Evolutionary conservation across 2,797 vertebrate species (phyloP), one percentile per base, ranked within the genome.

Genomic region (Cetoscarus ocellatus): DNA sequence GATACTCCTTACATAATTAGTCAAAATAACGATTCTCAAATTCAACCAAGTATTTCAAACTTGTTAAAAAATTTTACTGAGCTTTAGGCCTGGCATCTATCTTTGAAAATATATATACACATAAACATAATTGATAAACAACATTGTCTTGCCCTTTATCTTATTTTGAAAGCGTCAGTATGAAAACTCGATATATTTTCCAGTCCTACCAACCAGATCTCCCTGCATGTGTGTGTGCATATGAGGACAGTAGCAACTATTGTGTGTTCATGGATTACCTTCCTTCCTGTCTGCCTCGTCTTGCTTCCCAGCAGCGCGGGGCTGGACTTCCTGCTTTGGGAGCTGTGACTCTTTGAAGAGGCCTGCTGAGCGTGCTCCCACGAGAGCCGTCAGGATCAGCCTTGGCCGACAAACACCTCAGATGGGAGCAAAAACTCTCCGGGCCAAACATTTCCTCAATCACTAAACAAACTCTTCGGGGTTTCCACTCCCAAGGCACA

Each of bases 311-410:
- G 75, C 79, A 74, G 90, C 68, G 5, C 82, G 76, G 91, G 92
- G 86, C 64, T 93, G 88, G 89, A 93, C 91, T 94, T 95, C 95
- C 94, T 95, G 93, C 91, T 88, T 43, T 66, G 89, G 90, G 85
- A 86, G 80, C 72, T 61, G 61, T 62, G 36, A 54, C 54, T 62
- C 94, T 95, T 95, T 94, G 92, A 94, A 93, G 92, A 82, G 55
- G 62, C 84, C 79, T 63, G 73, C 86, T 74, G 81, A 91, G 86
- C 48, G 15, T 12, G 45, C 72, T 91, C 93, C 87, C 91, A 0
- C 36, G 86, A 86, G 93, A 61, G 59, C 59, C 82, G 86, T 90
- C 90, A 90, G 88, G 86, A 92, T 90, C 88, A 67, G 84, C 72
- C 83, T 78, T 43, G 75, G 71, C 79, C 69, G 86, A 86, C 91